phyloP scores from a whole-genome alignment of 2,888 invertebrate species.

The Drosophila seclusa region DNA sequence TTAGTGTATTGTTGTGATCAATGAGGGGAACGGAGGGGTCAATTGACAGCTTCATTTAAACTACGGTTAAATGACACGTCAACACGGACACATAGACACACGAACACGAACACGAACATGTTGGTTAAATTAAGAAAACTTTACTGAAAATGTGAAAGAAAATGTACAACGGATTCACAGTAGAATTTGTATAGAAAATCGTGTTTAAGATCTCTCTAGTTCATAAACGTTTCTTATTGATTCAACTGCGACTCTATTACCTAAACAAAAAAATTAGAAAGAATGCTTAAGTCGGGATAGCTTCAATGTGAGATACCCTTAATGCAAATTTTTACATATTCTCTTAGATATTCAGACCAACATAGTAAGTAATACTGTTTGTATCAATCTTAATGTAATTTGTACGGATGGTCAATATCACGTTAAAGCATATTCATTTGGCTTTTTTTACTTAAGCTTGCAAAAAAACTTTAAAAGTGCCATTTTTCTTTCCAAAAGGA shows the following conservation, averaged over 20 bases:
- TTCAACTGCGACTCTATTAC: background rate
- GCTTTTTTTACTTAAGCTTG: no score
- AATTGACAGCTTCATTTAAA: slow-evolving; percentile 56
- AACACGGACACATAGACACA: slow-evolving; percentile 2
- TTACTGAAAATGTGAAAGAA: background rate
- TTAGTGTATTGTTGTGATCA: slow-evolving; percentile 14
- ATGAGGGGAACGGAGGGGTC: slow-evolving; percentile 34
- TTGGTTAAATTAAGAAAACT: background rate
- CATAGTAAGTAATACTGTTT: background rate
- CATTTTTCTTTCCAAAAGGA: no score
- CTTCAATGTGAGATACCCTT: background rate
- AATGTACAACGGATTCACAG: background rate
- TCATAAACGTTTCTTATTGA: background rate
- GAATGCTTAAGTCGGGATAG: background rate
- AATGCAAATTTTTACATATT: background rate
- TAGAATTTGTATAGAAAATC: background rate
- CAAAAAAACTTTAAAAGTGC: no score
- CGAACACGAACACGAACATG: slow-evolving; percentile 10
- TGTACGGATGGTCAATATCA: no score
- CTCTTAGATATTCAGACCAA: background rate
- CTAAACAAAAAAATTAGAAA: background rate
- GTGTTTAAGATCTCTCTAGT: background rate
- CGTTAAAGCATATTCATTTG: background rate
- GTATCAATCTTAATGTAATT: no score
- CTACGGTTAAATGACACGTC: slow-evolving; percentile 45